phyloP scores from a whole-genome alignment of 2,888 invertebrate species.

The Monoplex corrugatus region DNA sequence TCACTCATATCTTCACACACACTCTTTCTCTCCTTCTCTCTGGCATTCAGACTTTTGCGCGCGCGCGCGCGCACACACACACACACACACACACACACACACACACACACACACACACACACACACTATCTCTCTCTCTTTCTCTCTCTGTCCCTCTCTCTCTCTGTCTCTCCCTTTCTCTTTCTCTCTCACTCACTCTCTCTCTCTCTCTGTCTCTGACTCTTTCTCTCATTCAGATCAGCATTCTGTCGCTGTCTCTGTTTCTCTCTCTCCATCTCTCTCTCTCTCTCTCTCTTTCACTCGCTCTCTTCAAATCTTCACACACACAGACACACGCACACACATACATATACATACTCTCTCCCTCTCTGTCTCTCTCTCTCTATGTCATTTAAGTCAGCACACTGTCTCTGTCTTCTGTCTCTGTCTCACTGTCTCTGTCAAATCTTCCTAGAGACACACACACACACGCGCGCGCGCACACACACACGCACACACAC shows the following conservation, averaged over 20 bases:
- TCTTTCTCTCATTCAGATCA: background rate
- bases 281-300: background rate
- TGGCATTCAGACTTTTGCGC: background rate
- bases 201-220: too few relatives aligned
- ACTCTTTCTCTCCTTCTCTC: background rate
- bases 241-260: too few relatives aligned
- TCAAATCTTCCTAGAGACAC: too few relatives aligned
- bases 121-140: background rate
- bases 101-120: slow-evolving; percentile 1
- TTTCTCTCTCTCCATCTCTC: too few relatives aligned
- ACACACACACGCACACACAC: background rate
- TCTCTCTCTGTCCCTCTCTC: too few relatives aligned
- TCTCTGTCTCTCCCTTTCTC: too few relatives aligned
- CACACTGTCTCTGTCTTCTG: too few relatives aligned
- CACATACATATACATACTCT: background rate
- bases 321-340: background rate
- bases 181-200: background rate
- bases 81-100: slow-evolving; percentile 14
- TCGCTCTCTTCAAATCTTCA: too few relatives aligned
- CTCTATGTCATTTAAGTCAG: too few relatives aligned
- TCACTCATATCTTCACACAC: too few relatives aligned
- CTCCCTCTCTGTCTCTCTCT: background rate
- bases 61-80: background rate
- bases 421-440: too few relatives aligned
- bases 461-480: background rate